These are phyloP conservation scores for Metaphire vulgaris DNA, from an alignment of 1,140 invertebrate species.

Conservation along the genomic window DNA sequence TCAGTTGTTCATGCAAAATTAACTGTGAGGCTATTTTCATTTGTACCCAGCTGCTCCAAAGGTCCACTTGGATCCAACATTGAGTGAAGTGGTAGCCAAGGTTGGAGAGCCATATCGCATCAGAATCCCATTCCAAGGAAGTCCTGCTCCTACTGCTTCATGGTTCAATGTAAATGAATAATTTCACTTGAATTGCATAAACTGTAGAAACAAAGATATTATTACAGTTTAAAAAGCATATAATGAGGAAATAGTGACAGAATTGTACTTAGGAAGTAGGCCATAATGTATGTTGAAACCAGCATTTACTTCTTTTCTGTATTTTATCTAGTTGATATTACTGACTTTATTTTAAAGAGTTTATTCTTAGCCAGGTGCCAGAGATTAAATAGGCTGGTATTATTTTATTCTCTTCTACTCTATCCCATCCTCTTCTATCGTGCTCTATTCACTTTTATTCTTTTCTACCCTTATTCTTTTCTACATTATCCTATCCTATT, in stretches of 20 bases:
- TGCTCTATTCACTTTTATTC: too few species aligned
- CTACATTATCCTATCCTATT: too few species aligned
- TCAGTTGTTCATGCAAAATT: background rate
- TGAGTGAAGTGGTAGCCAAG: slow-evolving; percentile 87
- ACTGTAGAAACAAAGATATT: background rate
- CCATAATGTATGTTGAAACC: too few species aligned
- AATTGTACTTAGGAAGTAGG: too few species aligned
- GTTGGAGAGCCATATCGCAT: slow-evolving; percentile 93
- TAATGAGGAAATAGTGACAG: too few species aligned
- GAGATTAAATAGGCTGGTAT: too few species aligned
- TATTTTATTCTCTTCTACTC: too few species aligned
- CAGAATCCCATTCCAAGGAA: slow-evolving; percentile 82
- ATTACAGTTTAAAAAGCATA: background rate
- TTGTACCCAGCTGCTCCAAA: slow-evolving; percentile 69
- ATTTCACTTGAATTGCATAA: background rate
- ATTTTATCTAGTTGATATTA: background rate
- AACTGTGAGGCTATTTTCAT: background rate
- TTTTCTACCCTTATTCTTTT: too few species aligned
- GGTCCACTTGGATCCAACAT: slow-evolving; percentile 85
- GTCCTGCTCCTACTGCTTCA: slow-evolving; percentile 78
- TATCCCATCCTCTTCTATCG: too few species aligned
- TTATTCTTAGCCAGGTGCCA: too few species aligned
- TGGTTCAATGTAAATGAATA: slow-evolving; percentile 67
- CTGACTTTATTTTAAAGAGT: background rate
- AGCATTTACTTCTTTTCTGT: background rate